phyloP scores from a whole-genome alignment of 92 coral and sea anemone species.

The Hydrozoanthus gracilis region DNA sequence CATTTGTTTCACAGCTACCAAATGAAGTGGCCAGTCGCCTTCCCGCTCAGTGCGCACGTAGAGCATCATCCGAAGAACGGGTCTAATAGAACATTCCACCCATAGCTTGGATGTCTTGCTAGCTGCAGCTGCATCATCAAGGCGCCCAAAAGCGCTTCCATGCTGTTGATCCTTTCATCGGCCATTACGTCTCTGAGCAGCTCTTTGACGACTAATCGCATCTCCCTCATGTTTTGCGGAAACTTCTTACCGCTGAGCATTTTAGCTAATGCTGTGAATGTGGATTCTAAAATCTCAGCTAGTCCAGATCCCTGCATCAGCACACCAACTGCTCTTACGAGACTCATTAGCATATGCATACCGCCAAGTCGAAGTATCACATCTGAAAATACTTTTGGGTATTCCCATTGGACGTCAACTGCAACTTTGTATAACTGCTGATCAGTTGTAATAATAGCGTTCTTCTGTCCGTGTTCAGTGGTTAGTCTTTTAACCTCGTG shows the following conservation, averaged over 20 bases:
- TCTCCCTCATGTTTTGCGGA: constrained; percentile 66
- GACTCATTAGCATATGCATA: constrained; percentile 73
- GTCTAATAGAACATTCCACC: constrained; percentile 63
- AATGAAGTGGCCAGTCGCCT: constrained; percentile 80
- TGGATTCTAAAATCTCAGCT: constrained; percentile 48
- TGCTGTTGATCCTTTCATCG: constrained; percentile 37
- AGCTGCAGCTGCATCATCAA: constrained; percentile 52
- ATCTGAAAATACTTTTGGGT: constrained; percentile 47
- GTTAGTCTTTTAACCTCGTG: constrained; percentile 63
- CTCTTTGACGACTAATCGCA: constrained; percentile 62
- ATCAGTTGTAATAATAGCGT: constrained; percentile 54
- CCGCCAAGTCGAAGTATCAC: constrained; percentile 73
- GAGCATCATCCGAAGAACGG: constrained; percentile 62
- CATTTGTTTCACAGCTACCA: constrained; percentile 63
- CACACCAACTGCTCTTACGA: constrained; percentile 65
- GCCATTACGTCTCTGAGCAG: constrained; percentile 52
- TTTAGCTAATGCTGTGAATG: constrained; percentile 66
- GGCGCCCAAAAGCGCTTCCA: constrained; percentile 57
- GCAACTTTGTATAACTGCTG: constrained; percentile 75
- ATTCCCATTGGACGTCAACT: constrained; percentile 64
- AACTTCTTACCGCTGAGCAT: constrained; percentile 65
- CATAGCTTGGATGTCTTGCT: constrained; percentile 67
- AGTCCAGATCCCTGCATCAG: constrained; percentile 75
- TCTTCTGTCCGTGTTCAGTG: constrained; percentile 63
- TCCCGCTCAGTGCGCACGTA: constrained; percentile 66